Evolutionary conservation across 2,113 vertebrate genomes (phyloP), one percentile per base, ranked within the genome.

Genomic region (Bostrychus sinensis): DNA sequence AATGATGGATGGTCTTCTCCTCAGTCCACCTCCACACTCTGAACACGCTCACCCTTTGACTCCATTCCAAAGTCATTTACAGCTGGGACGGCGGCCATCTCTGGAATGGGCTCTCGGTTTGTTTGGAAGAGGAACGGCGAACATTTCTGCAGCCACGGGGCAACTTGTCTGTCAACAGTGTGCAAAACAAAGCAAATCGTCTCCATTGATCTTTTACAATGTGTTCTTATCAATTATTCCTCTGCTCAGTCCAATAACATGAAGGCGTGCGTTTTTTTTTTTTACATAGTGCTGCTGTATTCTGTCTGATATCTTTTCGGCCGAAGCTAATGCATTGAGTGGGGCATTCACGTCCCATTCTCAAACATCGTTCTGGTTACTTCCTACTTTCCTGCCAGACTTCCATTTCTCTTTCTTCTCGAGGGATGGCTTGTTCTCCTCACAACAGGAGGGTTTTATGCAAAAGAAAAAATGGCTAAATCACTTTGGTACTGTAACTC

Each of bases 21-120:
- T 54, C 5, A 8, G 14, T 55, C 43, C 36, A 37, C 43, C 30
- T 48, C 28, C 36, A 5, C 51, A 48, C 70, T 58, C 30, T 34
- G 57, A 20, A 59, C 30, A 53, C 50, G 32, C 46, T 56, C 65
- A 68, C 67, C 70, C 77, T n/a, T 84, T 88, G 84, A 86, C 71
- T 78, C 65, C 59, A 65, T 56, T 87, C 86, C 82, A 88, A 85
- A 86, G 75, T 83, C 78, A 89, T 88, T 87, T 86, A 72, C 65
- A 61, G 65, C 76, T 78, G 77, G 84, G 81, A 87, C 61, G 55
- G 68, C 36, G 10, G 77, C 78, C 83, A 86, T 80, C 34, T 66
- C 82, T 66, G 80, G 79, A 86, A 84, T 50, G 79, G 74, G 70
- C 55, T 76, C 70, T 69, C 26, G 2, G 51, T 74, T 51, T 56